phyloP scores from a whole-genome alignment of 2,797 vertebrate genomes.

The Aeoliscus strigatus region DNA sequence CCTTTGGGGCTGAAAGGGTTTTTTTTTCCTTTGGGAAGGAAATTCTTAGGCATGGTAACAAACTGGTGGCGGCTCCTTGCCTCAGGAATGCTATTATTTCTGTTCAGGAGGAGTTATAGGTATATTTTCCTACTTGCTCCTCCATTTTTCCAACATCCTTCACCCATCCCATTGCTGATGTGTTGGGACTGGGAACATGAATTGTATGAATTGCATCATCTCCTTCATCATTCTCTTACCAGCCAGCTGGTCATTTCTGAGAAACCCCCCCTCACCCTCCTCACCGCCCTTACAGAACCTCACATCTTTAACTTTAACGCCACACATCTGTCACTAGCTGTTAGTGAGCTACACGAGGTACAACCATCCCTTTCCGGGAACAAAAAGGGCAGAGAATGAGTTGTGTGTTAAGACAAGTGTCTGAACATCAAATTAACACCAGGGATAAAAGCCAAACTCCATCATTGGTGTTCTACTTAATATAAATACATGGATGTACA shows the following conservation, averaged over 20 bases:
- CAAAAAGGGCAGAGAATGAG: too few species aligned
- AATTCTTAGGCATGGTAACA: slow-evolving; percentile 38
- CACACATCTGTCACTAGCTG: slow-evolving; percentile 44
- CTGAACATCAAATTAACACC: too few species aligned
- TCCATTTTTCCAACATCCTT: neutral
- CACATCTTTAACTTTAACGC: slow-evolving; percentile 17
- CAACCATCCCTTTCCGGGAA: too few species aligned
- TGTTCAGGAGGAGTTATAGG: slow-evolving; percentile 18
- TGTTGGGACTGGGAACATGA: slow-evolving; percentile 4
- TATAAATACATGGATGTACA: too few species aligned
- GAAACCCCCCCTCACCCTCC: slow-evolving; percentile 13
- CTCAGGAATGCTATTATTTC: slow-evolving; percentile 31
- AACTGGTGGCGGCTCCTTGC: slow-evolving; percentile 12
- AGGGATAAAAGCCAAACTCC: too few species aligned
- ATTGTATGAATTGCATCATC: too few species aligned
- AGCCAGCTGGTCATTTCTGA: slow-evolving; percentile 32
- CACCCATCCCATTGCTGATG: neutral
- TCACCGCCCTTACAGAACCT: neutral
- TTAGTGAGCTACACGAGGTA: slow-evolving; percentile 44
- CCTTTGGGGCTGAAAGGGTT: too few species aligned
- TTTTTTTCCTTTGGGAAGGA: too few species aligned
- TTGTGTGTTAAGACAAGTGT: too few species aligned
- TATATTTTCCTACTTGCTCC: slow-evolving; percentile 6
- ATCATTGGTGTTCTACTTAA: too few species aligned
- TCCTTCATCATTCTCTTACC: slow-evolving; percentile 4